Conservation (phyloP, 2,888 invertebrate genomes). For the Eupithecia inturbata region DNA sequence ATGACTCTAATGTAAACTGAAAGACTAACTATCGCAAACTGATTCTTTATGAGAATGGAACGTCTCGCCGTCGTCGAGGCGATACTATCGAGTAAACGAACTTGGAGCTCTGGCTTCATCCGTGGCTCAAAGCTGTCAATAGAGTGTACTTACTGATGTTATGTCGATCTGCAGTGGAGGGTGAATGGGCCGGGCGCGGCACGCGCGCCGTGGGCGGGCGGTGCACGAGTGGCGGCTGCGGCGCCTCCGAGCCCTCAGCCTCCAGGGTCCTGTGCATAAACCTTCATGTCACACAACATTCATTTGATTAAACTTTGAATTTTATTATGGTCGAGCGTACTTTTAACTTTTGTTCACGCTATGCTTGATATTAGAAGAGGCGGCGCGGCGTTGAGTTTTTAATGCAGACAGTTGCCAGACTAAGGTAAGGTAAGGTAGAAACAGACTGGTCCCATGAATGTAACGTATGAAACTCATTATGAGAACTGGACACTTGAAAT, state of each 20-base stretch:
- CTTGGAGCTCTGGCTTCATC: not conserved
- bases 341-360: not conserved
- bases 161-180: conserved; percentile 84
- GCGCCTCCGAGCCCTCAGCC: conserved; percentile 85
- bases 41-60: not conserved
- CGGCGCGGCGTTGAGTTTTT: too few species aligned
- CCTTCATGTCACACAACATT: not conserved
- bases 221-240: conserved; percentile 89
- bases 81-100: not conserved
- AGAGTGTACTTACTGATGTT: conserved; percentile 53
- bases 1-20: not conserved
- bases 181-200: conserved; percentile 88
- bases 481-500: too few species aligned
- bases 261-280: conserved; percentile 75
- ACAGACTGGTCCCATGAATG: too few species aligned
- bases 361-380: too few species aligned
- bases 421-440: too few species aligned
- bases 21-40: not conserved
- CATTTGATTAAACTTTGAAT: not conserved
- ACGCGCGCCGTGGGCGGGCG: conserved; percentile 85
- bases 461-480: too few species aligned
- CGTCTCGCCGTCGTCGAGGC: not conserved
- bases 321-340: not conserved
- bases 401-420: too few species aligned
- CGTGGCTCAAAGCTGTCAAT: not conserved